Evolutionary conservation across 2,888 invertebrate species (phyloP), one percentile per base, ranked within the genome.

Genomic region (Muschampia plurimacula): DNA sequence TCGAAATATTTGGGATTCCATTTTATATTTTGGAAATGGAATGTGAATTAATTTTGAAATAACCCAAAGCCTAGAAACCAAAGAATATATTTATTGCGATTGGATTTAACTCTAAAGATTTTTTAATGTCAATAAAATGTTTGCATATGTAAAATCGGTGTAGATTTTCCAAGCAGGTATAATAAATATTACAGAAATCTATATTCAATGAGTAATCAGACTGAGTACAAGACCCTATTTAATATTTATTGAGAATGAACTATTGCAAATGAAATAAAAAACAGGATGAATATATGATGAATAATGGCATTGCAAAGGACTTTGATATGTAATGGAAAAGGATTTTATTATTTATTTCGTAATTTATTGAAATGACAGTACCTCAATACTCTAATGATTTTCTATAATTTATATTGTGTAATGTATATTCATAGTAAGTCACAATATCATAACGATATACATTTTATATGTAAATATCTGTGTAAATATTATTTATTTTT

Each of bases 371-470:
- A 79, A 52, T 62, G 72, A 67, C 72, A 80, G 86, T 90, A 90
- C 90, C 90, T 86, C 83, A 81, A 88, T 89, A 86, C 86, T 90
- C 86, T 79, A 77, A 74, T 80, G 32, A 75, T 78, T 77, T 75
- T 69, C 69, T 77, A 72, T 74, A 75, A 77, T 81, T n/a, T 49
- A 49, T 65, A 15, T 59, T 60, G 22, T 41, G 22, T 41, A 63
- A 36, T 60, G 39, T 41, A 41, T 63, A 41, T 62, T 65, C 44
- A 46, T 70, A 60, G 52, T 66, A 65, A 66, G 66, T 60, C 60
- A 60, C 49, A 57, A 60, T 70, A 78, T 79, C 69, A 73, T 75
- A 75, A 73, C 77, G 76, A 62, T 62, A 62, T 39, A 79, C 79
- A 75, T 80, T 83, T 82, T 74, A 82, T 84, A 80, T 80, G 77